A percentile compares a stretch with the other conserved stretches of the same genome.
These are phyloP conservation scores for Odiellus spinosus DNA, from an alignment of 2,888 invertebrate species.

Conservation along the genomic window DNA sequence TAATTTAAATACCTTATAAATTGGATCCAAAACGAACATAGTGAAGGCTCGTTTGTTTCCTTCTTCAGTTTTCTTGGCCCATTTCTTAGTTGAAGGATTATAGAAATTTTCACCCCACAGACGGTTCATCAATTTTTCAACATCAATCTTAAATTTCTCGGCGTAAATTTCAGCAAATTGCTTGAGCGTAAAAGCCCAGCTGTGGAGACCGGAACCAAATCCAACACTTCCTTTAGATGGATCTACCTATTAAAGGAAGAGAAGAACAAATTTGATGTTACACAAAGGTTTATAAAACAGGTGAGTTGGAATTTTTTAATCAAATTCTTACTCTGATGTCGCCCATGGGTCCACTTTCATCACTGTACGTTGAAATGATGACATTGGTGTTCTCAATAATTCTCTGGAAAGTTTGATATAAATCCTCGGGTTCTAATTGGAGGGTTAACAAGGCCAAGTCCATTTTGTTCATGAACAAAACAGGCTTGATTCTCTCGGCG, in stretches of 20 bases:
- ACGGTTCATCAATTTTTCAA: slow-evolving; percentile 84
- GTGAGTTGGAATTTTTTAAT: too few relatives aligned
- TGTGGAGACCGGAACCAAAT: slow-evolving; percentile 98
- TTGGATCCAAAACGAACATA: slow-evolving; percentile 97
- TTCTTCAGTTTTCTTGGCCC: slow-evolving; percentile 77
- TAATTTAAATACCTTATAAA: slow-evolving; percentile 62
- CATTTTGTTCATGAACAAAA: slow-evolving; percentile 99
- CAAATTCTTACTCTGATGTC: slow-evolving; percentile 82
- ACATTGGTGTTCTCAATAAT: slow-evolving; percentile 99
- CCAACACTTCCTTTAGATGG: slow-evolving; percentile 98
- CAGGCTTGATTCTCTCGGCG: slow-evolving; percentile 98
- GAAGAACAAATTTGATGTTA: too few relatives aligned
- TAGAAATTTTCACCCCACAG: slow-evolving; percentile 99
- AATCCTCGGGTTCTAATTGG: slow-evolving; percentile 87
- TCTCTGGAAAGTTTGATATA: slow-evolving; percentile 93
- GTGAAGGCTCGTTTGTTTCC: slow-evolving; percentile 95
- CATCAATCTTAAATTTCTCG: slow-evolving; percentile 95
- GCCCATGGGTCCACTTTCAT: slow-evolving; percentile 97
- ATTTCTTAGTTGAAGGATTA: slow-evolving; percentile 92
- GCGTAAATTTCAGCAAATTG: slow-evolving; percentile 99
- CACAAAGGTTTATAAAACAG: too few relatives aligned
- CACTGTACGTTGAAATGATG: slow-evolving; percentile 97
- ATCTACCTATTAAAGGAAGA: slow-evolving; percentile 45
- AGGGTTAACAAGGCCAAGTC: slow-evolving; percentile 95
- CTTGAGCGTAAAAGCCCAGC: slow-evolving; percentile 99